A percentile compares a stretch with the other conserved stretches of the same genome.
Conservation (phyloP, 2,888 invertebrate species). For the Rhagophthalmus giganteus region DNA sequence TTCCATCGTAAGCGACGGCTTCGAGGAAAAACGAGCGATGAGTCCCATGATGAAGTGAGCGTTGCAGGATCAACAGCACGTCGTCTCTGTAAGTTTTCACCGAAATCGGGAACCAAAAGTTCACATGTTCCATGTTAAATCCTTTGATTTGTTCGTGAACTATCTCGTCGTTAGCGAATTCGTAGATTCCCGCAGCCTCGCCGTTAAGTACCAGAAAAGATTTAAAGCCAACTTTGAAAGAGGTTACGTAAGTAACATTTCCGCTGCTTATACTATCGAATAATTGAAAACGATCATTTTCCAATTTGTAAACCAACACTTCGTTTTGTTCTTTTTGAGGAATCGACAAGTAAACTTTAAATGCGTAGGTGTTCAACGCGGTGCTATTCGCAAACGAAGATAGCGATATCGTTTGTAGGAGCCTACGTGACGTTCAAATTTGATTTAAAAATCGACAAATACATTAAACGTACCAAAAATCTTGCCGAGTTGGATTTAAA, state of each 20-base stretch:
- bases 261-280: slow-evolving; percentile 42
- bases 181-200: slow-evolving; percentile 45
- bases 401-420: slow-evolving; percentile 43
- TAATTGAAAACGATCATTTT: slow-evolving; percentile 37
- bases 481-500: slow-evolving; percentile 33
- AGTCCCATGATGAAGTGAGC: slow-evolving; percentile 42
- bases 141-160: slow-evolving; percentile 38
- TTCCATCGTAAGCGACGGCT: slow-evolving; percentile 47
- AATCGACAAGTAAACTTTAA: slow-evolving; percentile 44
- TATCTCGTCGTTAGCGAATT: slow-evolving; percentile 42
- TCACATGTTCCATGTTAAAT: slow-evolving; percentile 43
- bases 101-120: slow-evolving; percentile 50
- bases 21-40: slow-evolving; percentile 45
- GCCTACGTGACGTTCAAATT: slow-evolving; percentile 35
- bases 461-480: slow-evolving; percentile 44
- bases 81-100: slow-evolving; percentile 55
- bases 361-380: slow-evolving; percentile 39
- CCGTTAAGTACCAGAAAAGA: slow-evolving; percentile 52
- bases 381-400: slow-evolving; percentile 39
- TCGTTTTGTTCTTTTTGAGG: slow-evolving; percentile 41
- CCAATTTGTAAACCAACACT: slow-evolving; percentile 44
- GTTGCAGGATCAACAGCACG: slow-evolving; percentile 54
- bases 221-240: slow-evolving; percentile 50
- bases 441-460: not conserved
- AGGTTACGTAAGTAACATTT: slow-evolving; percentile 41